Percentiles rank a stretch among this genome's conserved stretches.
Evolutionary conservation across 2,113 vertebrate genomes (phyloP).

Genomic region (Poeciliopsis retropinna): DNA sequence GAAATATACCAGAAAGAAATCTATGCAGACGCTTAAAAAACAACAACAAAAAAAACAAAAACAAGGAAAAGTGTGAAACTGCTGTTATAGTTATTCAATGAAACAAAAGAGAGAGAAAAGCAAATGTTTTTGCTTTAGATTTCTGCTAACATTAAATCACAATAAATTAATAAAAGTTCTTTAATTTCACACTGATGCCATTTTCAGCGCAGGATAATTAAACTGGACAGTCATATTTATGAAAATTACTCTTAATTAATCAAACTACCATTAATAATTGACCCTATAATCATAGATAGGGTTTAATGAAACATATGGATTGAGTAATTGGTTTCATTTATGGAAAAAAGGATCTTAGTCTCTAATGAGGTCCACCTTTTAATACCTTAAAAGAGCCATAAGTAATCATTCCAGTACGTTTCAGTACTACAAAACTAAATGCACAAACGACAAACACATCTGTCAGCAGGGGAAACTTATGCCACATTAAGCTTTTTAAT

Average conservation of each 20-base stretch:
- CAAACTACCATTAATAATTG: slow-evolving; percentile 43
- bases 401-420: slow-evolving; percentile 53
- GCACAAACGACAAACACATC: slow-evolving; percentile 65
- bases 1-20: slow-evolving; percentile 32
- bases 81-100: slow-evolving; percentile 9
- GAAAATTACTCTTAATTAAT: slow-evolving; percentile 74
- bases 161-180: slow-evolving; percentile 28
- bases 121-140: slow-evolving; percentile 14
- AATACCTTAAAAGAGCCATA: slow-evolving; percentile 64
- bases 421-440: slow-evolving; percentile 35
- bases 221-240: slow-evolving; percentile 60
- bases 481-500: slow-evolving; percentile 76
- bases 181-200: slow-evolving; percentile 28
- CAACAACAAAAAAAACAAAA: background rate
- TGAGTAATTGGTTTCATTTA: slow-evolving; percentile 66
- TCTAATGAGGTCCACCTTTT: slow-evolving; percentile 74
- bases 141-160: slow-evolving; percentile 12
- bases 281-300: slow-evolving; percentile 53
- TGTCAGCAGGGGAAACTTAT: slow-evolving; percentile 75
- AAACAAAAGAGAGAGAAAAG: background rate
- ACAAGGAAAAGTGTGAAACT: slow-evolving; percentile 20
- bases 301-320: slow-evolving; percentile 65
- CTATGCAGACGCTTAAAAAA: background rate
- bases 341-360: slow-evolving; percentile 48
- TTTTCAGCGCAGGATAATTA: slow-evolving; percentile 65